Percentiles rank a stretch among this genome's conserved stretches.
Conservation (phyloP, 2,888 invertebrate genomes). For the Cataglyphis albicans region DNA sequence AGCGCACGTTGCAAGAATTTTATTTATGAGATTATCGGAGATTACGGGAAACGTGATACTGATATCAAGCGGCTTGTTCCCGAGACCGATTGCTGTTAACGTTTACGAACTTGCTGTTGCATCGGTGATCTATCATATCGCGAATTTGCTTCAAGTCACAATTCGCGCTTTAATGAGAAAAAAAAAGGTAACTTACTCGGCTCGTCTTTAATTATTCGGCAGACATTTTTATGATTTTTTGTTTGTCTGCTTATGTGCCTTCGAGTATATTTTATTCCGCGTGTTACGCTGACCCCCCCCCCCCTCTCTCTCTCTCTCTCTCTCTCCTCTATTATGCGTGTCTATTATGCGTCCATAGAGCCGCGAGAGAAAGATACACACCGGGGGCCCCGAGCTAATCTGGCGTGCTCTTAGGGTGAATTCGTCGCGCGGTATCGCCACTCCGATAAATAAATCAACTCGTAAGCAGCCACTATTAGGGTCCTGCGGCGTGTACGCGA, state of each 20-base stretch:
- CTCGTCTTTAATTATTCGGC: not conserved
- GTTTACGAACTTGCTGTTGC: not conserved
- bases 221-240: not conserved
- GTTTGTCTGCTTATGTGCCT: not conserved
- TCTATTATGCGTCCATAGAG: constrained; percentile 77
- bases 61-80: constrained; percentile 73
- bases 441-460: constrained; percentile 85
- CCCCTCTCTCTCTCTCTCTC: not conserved
- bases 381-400: constrained; percentile 70
- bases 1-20: constrained; percentile 77
- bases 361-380: constrained; percentile 77
- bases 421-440: constrained; percentile 84
- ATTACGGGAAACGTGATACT: constrained; percentile 80
- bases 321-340: constrained; percentile 73
- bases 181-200: not conserved
- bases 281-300: constrained; percentile 45
- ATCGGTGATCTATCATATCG: not conserved
- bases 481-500: constrained; percentile 78
- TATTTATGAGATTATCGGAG: constrained; percentile 82
- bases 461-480: constrained; percentile 83
- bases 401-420: constrained; percentile 79
- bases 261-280: constrained; percentile 24
- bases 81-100: constrained; percentile 71
- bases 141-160: not conserved
- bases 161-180: not conserved